Evolutionary conservation across 2,113 vertebrate species (phyloP).

Genomic region (Protomyctophum bolini): DNA sequence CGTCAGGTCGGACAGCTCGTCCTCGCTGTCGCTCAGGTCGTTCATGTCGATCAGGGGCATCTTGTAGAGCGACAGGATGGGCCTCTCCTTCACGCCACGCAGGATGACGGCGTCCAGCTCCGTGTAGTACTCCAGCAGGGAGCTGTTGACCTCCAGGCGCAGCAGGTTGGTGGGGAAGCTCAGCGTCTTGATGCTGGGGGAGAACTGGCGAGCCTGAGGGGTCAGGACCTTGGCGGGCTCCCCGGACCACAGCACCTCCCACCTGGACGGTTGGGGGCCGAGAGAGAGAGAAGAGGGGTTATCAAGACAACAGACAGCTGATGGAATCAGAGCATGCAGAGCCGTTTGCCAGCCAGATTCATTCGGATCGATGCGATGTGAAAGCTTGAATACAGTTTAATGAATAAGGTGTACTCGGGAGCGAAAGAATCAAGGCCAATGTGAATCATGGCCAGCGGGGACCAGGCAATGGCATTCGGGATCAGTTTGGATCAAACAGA

Average conservation of each 20-base stretch:
- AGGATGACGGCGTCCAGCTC: constrained; percentile 96
- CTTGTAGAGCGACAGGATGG: constrained; percentile 87
- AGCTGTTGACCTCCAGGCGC: constrained; percentile 95
- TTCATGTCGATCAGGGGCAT: constrained; percentile 87
- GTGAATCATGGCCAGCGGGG: too few relatives aligned
- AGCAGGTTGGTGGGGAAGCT: constrained; percentile 95
- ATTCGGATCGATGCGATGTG: too few relatives aligned
- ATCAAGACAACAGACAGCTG: background rate
- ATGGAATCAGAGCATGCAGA: too few relatives aligned
- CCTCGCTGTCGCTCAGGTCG: constrained; percentile 91
- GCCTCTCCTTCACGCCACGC: constrained; percentile 89
- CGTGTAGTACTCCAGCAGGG: constrained; percentile 95
- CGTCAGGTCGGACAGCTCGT: constrained; percentile 82
- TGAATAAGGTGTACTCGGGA: too few relatives aligned
- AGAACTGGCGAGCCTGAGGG: constrained; percentile 93
- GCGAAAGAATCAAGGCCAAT: too few relatives aligned
- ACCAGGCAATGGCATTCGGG: too few relatives aligned
- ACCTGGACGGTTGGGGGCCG: constrained; percentile 76
- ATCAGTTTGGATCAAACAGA: too few relatives aligned
- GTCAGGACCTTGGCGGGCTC: constrained; percentile 86
- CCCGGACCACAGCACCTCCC: constrained; percentile 96
- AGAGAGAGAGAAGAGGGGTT: constrained; percentile 46
- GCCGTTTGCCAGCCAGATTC: too few relatives aligned
- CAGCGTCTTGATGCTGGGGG: constrained; percentile 92
- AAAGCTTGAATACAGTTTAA: too few relatives aligned